phyloP scores from a whole-genome alignment of 2,113 vertebrate species.

The Muntiacus reevesi region DNA sequence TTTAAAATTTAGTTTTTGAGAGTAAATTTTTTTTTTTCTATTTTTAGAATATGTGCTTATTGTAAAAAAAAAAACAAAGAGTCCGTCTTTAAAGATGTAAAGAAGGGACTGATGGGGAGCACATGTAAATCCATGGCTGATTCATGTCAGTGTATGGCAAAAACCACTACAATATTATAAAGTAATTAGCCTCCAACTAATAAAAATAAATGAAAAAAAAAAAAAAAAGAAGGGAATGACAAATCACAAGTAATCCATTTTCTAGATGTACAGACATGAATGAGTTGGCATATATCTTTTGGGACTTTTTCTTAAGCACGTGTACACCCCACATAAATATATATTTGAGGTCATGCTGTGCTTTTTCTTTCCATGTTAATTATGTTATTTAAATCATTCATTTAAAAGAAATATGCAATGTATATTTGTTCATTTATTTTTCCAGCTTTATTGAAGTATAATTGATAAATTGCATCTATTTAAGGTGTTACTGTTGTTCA shows the following conservation, averaged over 20 bases:
- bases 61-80: background rate
- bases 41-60: background rate
- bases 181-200: no score
- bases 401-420: background rate
- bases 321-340: background rate
- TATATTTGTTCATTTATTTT: background rate
- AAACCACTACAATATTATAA: no score
- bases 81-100: background rate
- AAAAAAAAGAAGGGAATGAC: background rate
- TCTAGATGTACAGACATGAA: background rate
- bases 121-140: no score
- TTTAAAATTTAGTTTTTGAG: constrained; percentile 22
- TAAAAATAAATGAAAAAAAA: no score
- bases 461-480: background rate
- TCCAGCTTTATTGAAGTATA: background rate
- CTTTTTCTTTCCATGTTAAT: background rate
- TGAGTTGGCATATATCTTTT: background rate
- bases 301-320: background rate
- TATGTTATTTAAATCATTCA: background rate
- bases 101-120: background rate
- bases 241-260: background rate
- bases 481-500: background rate
- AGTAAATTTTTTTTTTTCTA: background rate
- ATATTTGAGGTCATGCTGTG: background rate
- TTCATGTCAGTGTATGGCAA: no score